Conservation (phyloP, 1,140 invertebrate species). For the Battus philenor region DNA sequence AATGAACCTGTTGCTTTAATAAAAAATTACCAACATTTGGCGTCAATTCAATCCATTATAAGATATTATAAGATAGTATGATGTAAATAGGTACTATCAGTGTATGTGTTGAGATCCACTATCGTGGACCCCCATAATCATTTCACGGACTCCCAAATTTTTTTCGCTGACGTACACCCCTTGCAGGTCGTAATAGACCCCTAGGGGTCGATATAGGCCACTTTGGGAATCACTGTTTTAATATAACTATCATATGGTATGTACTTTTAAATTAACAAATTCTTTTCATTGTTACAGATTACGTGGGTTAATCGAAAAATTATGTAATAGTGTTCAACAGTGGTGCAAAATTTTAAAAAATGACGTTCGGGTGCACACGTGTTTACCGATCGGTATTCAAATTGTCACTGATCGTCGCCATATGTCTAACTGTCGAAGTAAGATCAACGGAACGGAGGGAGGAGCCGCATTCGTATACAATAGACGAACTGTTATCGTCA, state of each 20-base stretch:
- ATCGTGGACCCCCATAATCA: no score
- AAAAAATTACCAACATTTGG: no score
- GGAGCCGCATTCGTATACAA: conserved; percentile 77
- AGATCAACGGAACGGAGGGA: conserved; percentile 43
- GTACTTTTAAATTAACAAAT: background rate
- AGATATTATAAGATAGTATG: no score
- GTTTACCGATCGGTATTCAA: conserved; percentile 27
- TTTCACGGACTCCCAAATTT: no score
- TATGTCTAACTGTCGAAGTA: conserved; percentile 33
- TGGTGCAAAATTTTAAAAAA: conserved; percentile 32
- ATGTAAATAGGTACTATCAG: no score
- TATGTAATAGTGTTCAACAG: conserved; percentile 46
- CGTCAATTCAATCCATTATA: no score
- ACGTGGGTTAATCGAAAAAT: conserved; percentile 17
- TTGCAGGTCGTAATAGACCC: no score
- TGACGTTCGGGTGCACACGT: conserved; percentile 43
- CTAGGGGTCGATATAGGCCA: no score
- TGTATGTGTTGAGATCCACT: no score
- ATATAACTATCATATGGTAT: background rate
- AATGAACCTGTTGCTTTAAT: no score
- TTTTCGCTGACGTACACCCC: no score
- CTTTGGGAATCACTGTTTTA: no score
- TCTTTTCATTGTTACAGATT: conserved; percentile 51
- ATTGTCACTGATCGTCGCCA: conserved; percentile 37
- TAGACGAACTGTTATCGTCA: conserved; percentile 81